Base-by-base conservation (phyloP, 1,140 invertebrate species). In the Vanessa atalanta region DNA sequence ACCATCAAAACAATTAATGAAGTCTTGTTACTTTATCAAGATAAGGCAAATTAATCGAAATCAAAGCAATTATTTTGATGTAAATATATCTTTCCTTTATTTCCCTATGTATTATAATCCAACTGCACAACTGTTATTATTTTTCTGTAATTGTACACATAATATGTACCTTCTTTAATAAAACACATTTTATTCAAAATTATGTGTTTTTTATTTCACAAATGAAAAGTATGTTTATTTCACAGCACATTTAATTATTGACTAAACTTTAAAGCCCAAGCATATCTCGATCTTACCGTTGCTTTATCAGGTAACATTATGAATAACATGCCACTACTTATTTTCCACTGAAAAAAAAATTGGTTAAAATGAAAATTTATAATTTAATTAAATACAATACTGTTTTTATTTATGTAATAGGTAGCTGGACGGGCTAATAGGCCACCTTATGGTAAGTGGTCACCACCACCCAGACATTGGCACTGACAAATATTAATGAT, bases 241-340 rank as follows among this genome's bases (percentile, higher is more conserved):
- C 12, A 26, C 23, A n/a, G 11, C n/a, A 3, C 51, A 5, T 48
- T 13, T 72, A 78, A 81, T 70, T 78, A 81, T 15, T 75, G 76
- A 15, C 73, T 77, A 68, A 88, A 81, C 55, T 85, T 86, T 15
- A 88, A 57, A 7, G 80, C 65, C 86, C 86, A 88, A 4, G 84
- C 86, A 26, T 84, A 48, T 7, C 73, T 61, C 0, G 84, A 86
- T 57, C 69, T 77, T 0, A 79, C 80, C 15, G 72, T 73, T 12
- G 79, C 75, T 65, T 81, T 85, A 50, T 88, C 70, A 8, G 84
- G 84, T 15, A 88, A 55, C 11, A 26, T 9, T 20, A 88, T 85
- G 11, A 72, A 67, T 0, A 72, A 79, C 9, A 76, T 48, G 15
- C 81, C 86, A n/a, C 75, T 75, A 15, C 6, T 72, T 16, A 85